Conservation (phyloP, 2,113 vertebrate genomes). For the Todiramphus saurophagus region DNA sequence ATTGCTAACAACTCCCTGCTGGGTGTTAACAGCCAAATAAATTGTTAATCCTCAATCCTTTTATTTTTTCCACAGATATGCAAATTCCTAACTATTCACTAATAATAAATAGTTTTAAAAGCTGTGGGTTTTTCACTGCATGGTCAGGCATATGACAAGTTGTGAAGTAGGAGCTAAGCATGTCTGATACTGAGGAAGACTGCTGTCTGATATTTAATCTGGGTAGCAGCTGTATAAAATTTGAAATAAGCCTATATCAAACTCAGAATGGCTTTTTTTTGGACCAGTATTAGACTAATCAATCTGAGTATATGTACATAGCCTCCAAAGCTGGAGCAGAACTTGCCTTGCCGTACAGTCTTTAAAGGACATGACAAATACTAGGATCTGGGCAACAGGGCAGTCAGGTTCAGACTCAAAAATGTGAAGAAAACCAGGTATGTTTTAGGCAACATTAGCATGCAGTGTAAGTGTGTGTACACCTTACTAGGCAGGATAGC, state of each 20-base stretch:
- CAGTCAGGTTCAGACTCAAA: not conserved
- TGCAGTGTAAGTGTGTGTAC: not conserved
- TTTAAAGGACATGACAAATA: not conserved
- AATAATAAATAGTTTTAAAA: not conserved
- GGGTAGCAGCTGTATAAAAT: not conserved
- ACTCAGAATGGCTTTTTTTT: rapidly evolving
- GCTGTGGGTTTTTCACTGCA: not conserved
- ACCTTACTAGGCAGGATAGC: not conserved
- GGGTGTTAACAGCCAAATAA: not conserved
- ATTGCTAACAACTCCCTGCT: not conserved
- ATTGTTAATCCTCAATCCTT: not conserved
- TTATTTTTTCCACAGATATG: not conserved
- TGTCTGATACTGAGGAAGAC: not conserved
- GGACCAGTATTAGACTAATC: not conserved
- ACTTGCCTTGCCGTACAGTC: not conserved
- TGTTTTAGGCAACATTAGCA: rapidly evolving
- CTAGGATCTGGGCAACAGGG: not conserved
- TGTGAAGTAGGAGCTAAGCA: not conserved
- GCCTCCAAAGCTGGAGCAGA: not conserved
- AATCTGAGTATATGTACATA: not conserved
- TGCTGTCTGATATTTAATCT: not conserved
- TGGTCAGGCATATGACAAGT: not conserved
- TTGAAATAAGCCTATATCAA: not conserved
- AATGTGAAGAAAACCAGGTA: not conserved
- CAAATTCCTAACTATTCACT: not conserved